These are phyloP conservation scores for Ahaetulla prasina DNA, from an alignment of 2,113 vertebrate species.

Conservation along the genomic window DNA sequence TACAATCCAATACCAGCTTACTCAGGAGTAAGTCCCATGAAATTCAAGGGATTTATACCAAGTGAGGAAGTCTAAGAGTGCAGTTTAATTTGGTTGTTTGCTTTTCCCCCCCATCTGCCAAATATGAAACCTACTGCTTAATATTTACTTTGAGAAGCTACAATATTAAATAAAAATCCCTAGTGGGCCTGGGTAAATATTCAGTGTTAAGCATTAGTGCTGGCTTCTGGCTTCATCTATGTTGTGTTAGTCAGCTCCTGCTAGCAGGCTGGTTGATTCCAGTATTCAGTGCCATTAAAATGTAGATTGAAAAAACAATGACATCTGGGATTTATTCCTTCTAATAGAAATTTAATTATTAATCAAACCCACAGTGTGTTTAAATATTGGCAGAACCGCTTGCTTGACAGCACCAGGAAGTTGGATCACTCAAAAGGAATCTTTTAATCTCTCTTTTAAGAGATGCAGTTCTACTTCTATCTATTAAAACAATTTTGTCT, in stretches of 20 bases:
- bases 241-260: neutral
- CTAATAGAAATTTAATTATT: constrained; percentile 44
- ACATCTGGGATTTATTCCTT: constrained; percentile 44
- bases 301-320: constrained; percentile 35
- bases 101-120: neutral
- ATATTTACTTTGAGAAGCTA: constrained; percentile 16
- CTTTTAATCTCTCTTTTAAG: constrained; percentile 25
- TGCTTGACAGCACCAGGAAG: constrained; percentile 7
- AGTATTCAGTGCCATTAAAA: constrained; percentile 26
- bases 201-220: neutral
- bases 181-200: constrained; percentile 18
- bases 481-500: neutral
- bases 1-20: neutral
- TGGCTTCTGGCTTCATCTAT: constrained; percentile 21
- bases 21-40: neutral
- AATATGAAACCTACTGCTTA: constrained; percentile 20
- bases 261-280: neutral
- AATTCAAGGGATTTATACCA: neutral
- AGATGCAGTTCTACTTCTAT: neutral
- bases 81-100: neutral
- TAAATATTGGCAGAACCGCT: constrained; percentile 50
- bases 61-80: neutral
- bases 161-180: constrained; percentile 28
- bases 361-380: constrained; percentile 31
- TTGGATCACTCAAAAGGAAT: constrained; percentile 38